These are phyloP conservation scores for Cebidichthys violaceus DNA, from an alignment of 2,113 vertebrate species.

Conservation along the genomic window DNA sequence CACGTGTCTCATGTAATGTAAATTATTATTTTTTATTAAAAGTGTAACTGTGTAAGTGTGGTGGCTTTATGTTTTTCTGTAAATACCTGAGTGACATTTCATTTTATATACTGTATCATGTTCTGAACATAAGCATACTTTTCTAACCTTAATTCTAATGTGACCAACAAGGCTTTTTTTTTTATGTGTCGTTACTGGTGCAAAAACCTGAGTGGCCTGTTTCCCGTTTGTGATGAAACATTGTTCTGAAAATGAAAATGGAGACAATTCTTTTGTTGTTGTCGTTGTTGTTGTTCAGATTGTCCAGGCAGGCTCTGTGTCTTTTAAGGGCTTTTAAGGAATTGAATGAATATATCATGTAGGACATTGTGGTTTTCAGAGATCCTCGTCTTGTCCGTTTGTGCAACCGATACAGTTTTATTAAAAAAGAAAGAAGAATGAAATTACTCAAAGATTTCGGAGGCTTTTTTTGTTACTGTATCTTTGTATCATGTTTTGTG, in stretches of 20 bases:
- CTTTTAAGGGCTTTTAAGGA: constrained; percentile 69
- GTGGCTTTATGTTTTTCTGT: constrained; percentile 67
- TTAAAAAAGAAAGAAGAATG: constrained; percentile 44
- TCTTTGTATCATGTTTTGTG: constrained; percentile 75
- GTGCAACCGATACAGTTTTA: constrained; percentile 56
- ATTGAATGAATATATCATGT: constrained; percentile 34
- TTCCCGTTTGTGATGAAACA: constrained; percentile 54
- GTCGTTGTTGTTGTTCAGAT: constrained; percentile 17
- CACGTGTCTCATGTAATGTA: constrained; percentile 77
- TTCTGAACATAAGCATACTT: constrained; percentile 69
- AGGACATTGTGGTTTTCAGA: constrained; percentile 47
- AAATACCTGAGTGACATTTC: constrained; percentile 77
- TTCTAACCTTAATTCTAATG: constrained; percentile 77
- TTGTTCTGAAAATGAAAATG: constrained; percentile 63
- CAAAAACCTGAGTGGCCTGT: constrained; percentile 72
- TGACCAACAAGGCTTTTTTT: constrained; percentile 61
- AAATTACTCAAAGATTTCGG: constrained; percentile 57
- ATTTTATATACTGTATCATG: constrained; percentile 75
- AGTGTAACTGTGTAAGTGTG: constrained; percentile 72
- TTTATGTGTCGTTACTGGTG: constrained; percentile 57
- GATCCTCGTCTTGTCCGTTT: constrained; percentile 39
- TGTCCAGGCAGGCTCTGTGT: constrained; percentile 48
- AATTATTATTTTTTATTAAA: constrained; percentile 84
- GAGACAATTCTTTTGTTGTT: not conserved
- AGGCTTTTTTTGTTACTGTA: constrained; percentile 67